These are phyloP conservation scores for Parauchenoglanis punctatus DNA, from an alignment of 2,797 vertebrate species.

Conservation along the genomic window DNA sequence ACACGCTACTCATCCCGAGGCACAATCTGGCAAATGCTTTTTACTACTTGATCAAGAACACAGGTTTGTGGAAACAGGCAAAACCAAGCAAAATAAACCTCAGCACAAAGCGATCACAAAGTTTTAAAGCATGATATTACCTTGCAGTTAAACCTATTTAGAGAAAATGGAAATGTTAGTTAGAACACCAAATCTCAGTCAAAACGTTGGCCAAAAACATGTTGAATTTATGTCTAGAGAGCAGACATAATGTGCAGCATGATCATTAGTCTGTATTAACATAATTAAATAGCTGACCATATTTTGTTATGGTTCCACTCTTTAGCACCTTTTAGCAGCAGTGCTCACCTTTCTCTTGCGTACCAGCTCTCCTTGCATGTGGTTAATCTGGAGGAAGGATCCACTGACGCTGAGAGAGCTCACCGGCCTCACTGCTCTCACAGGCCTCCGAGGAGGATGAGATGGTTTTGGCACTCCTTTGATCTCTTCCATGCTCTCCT, in stretches of 20 bases:
- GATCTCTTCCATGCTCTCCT: conserved; percentile 62
- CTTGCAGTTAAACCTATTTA: background rate
- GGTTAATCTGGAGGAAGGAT: conserved; percentile 73
- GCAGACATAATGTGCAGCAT: background rate
- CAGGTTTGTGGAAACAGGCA: background rate
- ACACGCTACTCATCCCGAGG: background rate
- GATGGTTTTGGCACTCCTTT: conserved; percentile 54
- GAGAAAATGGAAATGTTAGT: background rate
- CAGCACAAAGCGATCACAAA: background rate
- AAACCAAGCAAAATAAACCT: background rate
- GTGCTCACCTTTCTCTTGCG: conserved; percentile 74
- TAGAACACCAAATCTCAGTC: background rate
- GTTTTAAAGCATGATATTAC: background rate
- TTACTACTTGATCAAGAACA: background rate
- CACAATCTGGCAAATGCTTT: background rate
- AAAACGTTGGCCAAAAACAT: background rate
- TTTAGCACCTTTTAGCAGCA: no score
- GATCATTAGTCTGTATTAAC: background rate
- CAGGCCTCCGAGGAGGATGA: conserved; percentile 58
- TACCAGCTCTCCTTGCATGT: conserved; percentile 78
- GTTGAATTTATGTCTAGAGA: background rate
- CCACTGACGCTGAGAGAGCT: conserved; percentile 66
- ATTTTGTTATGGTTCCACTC: background rate
- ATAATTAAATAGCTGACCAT: background rate
- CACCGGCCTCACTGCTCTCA: conserved; percentile 70